Conservation (phyloP, 2,888 invertebrate species). For the Octonoba sinensis region DNA sequence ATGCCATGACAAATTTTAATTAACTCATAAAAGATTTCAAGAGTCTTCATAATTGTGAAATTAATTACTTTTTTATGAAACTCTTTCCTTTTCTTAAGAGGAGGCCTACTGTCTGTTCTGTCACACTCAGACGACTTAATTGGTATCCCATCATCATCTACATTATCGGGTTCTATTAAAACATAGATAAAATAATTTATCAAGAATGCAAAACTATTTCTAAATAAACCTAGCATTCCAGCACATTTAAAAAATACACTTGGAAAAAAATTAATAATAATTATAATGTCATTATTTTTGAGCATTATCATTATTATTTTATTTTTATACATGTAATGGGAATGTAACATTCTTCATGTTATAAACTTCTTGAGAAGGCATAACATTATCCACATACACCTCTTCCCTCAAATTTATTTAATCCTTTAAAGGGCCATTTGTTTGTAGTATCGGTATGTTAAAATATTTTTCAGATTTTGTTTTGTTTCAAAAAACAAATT, state of each 20-base stretch:
- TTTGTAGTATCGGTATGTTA: too few relatives aligned
- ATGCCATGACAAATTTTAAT: too few relatives aligned
- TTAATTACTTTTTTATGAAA: conserved; percentile 48
- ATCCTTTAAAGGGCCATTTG: too few relatives aligned
- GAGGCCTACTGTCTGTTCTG: conserved; percentile 33
- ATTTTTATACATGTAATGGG: too few relatives aligned
- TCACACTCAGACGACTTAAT: conserved; percentile 12
- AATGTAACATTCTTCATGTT: too few relatives aligned
- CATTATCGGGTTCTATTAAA: conserved; percentile 68
- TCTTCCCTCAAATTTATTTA: too few relatives aligned
- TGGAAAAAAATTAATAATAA: not conserved
- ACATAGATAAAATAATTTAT: conserved; percentile 5
- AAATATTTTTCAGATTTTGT: too few relatives aligned
- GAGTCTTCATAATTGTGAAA: not conserved
- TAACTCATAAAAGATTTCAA: too few relatives aligned
- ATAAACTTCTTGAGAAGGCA: too few relatives aligned
- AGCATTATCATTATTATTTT: too few relatives aligned
- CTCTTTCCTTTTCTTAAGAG: conserved; percentile 51
- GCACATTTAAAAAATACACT: not conserved
- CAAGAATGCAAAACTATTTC: not conserved
- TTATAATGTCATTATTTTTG: not conserved
- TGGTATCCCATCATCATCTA: conserved; percentile 70
- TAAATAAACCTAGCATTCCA: not conserved
- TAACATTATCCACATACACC: too few relatives aligned
- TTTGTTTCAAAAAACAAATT: too few relatives aligned